Evolutionary conservation across 2,113 vertebrate species (phyloP), one percentile per base, ranked within the genome.

Genomic region (Sturnira hondurensis): DNA sequence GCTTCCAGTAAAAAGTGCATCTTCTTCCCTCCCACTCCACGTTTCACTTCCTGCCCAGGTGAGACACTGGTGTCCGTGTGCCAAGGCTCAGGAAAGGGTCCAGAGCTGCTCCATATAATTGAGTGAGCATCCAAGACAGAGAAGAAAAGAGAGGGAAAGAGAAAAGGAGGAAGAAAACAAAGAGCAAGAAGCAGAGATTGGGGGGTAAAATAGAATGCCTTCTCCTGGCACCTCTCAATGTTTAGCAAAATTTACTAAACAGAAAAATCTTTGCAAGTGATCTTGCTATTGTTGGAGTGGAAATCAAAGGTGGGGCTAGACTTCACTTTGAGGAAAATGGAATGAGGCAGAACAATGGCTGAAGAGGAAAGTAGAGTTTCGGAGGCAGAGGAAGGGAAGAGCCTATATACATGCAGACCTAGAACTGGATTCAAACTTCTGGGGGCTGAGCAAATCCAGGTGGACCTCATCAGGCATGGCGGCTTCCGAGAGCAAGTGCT

Each of bases 391-490:
- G 33, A 47, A 45, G 33, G 0, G 6, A n/a, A 33, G 19, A 80
- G 33, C 8, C 7, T 56, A 3, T 4, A 3, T 19, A 38, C 7
- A 13, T 0, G 7, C 2, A 67, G 5, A 36, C 22, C 10, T 4
- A 68, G 13, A 13, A 1, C 1, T 20, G 33, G 7, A 17, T 28
- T 70, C 4, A 16, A 24, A 54, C 31, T 70, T 31, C 33, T 7
- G 3, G 6, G 41, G 15, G 38, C 58, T 20, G 14, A 74, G 71
- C 33, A 58, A 83, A 38, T 38, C 52, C 38, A 63, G 4, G 4
- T 13, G 20, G 33, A 26, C 47, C 33, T 45, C 43, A 1, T 4
- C 22, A 24, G 58, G n/a, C 24, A 13, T 19, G 61, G 41, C 52
- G 15, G 24, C 22, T 6, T 91, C 28, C 20, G 11, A 43, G 1